A percentile compares a stretch with the other conserved stretches of the same genome.
phyloP scores from a whole-genome alignment of 2,113 vertebrate genomes.

The Syngnathus typhle region DNA sequence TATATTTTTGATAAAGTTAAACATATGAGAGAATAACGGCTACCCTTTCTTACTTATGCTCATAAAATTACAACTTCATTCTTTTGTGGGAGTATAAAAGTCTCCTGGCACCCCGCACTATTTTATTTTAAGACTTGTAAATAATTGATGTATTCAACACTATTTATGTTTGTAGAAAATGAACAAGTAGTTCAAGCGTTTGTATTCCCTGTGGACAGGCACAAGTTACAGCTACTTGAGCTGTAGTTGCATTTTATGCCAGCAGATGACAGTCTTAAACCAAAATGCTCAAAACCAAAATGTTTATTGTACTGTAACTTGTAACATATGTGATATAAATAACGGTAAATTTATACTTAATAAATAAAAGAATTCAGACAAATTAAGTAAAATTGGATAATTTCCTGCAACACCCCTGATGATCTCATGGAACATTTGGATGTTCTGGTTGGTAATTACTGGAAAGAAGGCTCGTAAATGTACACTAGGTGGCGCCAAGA shows the following conservation, averaged over 20 bases:
- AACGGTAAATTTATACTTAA: background rate
- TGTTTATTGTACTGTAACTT: too few species aligned
- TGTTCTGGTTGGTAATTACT: background rate
- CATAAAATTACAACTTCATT: background rate
- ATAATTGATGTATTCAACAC: background rate
- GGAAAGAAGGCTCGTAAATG: background rate
- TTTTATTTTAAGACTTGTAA: background rate
- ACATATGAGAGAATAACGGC: background rate
- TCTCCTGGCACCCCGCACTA: background rate
- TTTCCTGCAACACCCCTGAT: background rate
- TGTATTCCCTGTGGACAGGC: background rate
- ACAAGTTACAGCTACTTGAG: background rate
- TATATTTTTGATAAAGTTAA: background rate
- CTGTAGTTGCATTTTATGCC: background rate
- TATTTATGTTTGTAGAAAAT: background rate
- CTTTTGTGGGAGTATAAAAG: background rate
- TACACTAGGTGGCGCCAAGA: conserved; percentile 36
- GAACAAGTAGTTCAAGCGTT: background rate
- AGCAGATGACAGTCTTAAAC: background rate
- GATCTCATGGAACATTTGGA: background rate
- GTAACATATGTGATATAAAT: background rate
- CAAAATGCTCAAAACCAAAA: background rate
- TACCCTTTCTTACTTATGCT: background rate
- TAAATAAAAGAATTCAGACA: background rate
- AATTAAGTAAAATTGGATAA: background rate